Conservation (phyloP, 2,113 vertebrate genomes). For the Nestor notabilis region DNA sequence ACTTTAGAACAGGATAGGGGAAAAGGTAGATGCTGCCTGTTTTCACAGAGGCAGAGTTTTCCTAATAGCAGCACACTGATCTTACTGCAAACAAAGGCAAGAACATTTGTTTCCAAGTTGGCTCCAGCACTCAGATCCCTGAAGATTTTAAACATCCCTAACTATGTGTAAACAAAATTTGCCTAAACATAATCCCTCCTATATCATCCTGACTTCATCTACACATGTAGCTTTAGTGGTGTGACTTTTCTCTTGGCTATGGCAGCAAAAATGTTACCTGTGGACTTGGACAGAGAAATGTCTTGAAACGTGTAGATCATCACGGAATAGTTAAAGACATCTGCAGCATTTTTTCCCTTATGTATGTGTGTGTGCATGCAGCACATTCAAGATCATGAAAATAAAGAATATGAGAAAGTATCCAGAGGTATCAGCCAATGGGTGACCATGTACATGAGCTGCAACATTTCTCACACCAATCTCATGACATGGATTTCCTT, state of each 20-base stretch:
- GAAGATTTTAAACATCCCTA: conserved; percentile 13
- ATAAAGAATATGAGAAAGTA: neutral
- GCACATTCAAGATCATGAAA: neutral
- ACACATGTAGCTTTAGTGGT: neutral
- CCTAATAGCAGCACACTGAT: neutral
- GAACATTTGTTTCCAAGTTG: neutral
- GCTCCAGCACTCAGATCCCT: neutral
- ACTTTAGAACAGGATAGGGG: neutral
- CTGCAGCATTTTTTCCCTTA: neutral
- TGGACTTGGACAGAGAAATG: neutral
- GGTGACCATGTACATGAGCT: neutral
- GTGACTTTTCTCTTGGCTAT: neutral
- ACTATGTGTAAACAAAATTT: neutral
- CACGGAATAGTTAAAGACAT: neutral
- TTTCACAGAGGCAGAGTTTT: neutral
- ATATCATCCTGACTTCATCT: neutral
- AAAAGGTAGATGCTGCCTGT: neutral
- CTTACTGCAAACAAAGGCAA: neutral
- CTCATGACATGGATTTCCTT: neutral
- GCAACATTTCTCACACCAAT: neutral
- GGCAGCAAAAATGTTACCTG: neutral
- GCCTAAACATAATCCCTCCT: neutral
- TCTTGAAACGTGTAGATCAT: neutral
- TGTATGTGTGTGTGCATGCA: neutral
- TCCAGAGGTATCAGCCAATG: neutral